A percentile compares a stretch with the other conserved stretches of the same genome.
phyloP scores from a whole-genome alignment of 2,113 vertebrate genomes.

The Toxotes jaculatrix region DNA sequence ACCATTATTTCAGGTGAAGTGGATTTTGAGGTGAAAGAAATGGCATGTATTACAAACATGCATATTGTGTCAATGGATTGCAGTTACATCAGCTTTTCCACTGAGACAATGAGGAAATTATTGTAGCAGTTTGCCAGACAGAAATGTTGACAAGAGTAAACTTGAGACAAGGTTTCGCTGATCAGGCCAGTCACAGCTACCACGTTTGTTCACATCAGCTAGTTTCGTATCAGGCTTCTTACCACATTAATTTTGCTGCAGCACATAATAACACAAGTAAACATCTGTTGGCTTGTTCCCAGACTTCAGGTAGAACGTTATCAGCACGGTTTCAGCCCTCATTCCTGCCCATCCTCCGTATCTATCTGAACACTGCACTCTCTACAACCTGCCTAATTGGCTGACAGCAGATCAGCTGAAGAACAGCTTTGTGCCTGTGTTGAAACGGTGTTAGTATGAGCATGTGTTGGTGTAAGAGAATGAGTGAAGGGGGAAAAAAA shows the following conservation, averaged over 20 bases:
- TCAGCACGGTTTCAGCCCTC: not conserved
- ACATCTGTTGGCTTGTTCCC: not conserved
- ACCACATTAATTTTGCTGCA: constrained; percentile 26
- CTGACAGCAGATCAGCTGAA: constrained; percentile 13
- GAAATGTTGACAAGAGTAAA: constrained; percentile 34
- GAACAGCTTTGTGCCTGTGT: constrained; percentile 22
- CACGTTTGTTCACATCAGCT: constrained; percentile 29
- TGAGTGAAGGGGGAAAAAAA: constrained; percentile 8
- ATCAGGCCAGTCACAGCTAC: constrained; percentile 12
- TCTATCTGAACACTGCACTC: constrained; percentile 11
- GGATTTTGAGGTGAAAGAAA: constrained; percentile 3
- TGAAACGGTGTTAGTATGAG: not conserved
- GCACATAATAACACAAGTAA: constrained; percentile 33
- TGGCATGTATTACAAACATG: not conserved
- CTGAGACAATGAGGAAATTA: not conserved
- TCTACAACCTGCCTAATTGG: constrained; percentile 4
- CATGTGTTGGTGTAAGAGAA: not conserved
- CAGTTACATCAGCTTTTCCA: not conserved
- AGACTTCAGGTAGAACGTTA: constrained; percentile 31
- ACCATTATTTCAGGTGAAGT: not conserved
- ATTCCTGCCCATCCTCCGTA: not conserved
- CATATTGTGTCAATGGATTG: not conserved
- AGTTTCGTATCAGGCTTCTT: constrained; percentile 28
- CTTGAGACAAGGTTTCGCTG: constrained; percentile 32
- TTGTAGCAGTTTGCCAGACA: constrained; percentile 1